Base-by-base conservation (phyloP, 2,797 vertebrate species). In the Danio tinwini region DNA sequence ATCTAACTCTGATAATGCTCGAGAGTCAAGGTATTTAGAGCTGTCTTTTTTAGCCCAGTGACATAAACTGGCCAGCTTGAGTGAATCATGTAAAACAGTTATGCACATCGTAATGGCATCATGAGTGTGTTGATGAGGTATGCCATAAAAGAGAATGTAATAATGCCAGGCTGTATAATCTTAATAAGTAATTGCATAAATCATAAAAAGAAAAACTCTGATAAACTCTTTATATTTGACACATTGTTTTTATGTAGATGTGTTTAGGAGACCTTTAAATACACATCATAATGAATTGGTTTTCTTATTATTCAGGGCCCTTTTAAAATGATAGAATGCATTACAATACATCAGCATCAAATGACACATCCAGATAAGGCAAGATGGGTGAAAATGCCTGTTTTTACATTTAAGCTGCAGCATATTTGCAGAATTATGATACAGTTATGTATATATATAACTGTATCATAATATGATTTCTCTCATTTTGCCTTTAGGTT, bases 1-100 rank as follows among this genome's bases (percentile, higher is more conserved):
- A 88, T 89, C 90, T 69, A 81, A 76, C 76, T 59, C 82, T 85
- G 91, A 91, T 88, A 89, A 75, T 65, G 44, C 64, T 84, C 79
- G 85, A 88, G 87, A 55, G 59, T 73, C 78, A 81, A 71, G 53
- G 61, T 82, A 83, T 88, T 85, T 81, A 86, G 78, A 88, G 86
- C 82, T 83, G 14, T 77, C 53, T 61, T 73, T 78, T 56, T 62
- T 69, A 49, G 74, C 49, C 81, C 49, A 71, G 76, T 73, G 80
- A 77, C 76, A 82, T 56, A 69, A 62, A 83, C 70, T 84, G 56
- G 83, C 86, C 86, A 65, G 83, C 16, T 39, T 70, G 37, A 63
- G 50, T 17, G 14, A 49, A 6, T 21, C 21, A 10, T 49, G n/a
- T 64, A 45, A 59, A 44, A 49, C 19, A 49, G 39, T 52, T 52